Base-by-base conservation (phyloP, 2,888 invertebrate genomes). In the Chloromyia formosa region DNA sequence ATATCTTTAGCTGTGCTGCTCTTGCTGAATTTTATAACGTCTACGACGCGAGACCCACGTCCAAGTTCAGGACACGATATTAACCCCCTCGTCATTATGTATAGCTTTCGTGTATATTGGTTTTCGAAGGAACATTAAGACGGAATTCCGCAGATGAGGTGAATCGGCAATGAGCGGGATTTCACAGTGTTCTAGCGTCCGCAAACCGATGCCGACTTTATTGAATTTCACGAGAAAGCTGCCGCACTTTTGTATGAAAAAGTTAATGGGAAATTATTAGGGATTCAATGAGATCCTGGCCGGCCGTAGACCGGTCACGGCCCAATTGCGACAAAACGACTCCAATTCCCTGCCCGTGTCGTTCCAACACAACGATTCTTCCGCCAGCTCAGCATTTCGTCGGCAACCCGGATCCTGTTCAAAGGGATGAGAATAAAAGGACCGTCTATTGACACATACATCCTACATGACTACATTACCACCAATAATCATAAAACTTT, bases 401-500 rank as follows among this genome's bases (percentile, higher is more conserved):
- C 27, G 27, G 27, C 27, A 35, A 35, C 27, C 3, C 2, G 3
- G 27, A 35, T 4, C 27, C 27, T 7, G 18, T n/a, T n/a, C n/a
- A 58, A 16, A 58, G 23, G 23, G 3, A 58, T 16, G 58, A 22
- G 58, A 23, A 58, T 22, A 58, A 58, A 45, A 42, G 49, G 53
- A 53, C 23, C 22, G 42, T 66, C 40, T n/a, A n/a, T 18, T 40
- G 54, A 56, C 45, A 71, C 18, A 23, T 54, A 40, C 16, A 49
- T 61, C 49, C 73, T 45, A 73, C 49, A 64, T 74, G 73, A 74
- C 73, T 74, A 62, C 64, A 74, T 74, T 74, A 74, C 64, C 73
- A 53, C 73, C 64, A 62, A 74, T 74, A 73, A 73, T 73, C 73
- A 60, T 73, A 74, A 74, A 74, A 74, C 23, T 74, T 62, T 74